Percentiles rank a stretch among this genome's conserved stretches.
These are phyloP conservation scores for Takifugu rubripes DNA, from an alignment of 2,797 vertebrate species.

Conservation along the genomic window DNA sequence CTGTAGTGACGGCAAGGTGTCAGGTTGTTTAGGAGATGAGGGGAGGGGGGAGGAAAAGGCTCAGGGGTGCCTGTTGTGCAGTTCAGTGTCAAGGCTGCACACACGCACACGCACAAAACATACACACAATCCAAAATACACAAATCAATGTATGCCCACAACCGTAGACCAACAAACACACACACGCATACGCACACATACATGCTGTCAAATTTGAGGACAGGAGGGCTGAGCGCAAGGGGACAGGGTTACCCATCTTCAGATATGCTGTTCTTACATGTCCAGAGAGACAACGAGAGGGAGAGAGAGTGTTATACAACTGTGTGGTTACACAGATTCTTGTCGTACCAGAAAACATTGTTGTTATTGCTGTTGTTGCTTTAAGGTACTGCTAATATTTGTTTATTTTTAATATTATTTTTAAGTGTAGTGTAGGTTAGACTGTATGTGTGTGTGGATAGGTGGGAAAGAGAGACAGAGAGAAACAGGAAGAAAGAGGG, in stretches of 20 bases:
- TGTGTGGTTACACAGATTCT: conserved; percentile 17
- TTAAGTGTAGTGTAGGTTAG: too few species aligned
- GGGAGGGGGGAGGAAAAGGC: conserved; percentile 32
- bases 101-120: conserved; percentile 35
- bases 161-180: conserved; percentile 32
- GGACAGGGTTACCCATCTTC: conserved; percentile 73
- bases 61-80: conserved; percentile 66
- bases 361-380: conserved; percentile 26
- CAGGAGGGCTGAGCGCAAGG: conserved; percentile 62
- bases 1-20: conserved; percentile 69
- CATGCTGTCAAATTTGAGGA: conserved; percentile 75
- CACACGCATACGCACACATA: conserved; percentile 34
- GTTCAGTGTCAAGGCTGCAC: conserved; percentile 74
- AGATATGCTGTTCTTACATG: conserved; percentile 71
- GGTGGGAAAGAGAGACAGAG: background rate
- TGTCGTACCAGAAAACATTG: conserved; percentile 29
- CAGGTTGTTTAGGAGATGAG: conserved; percentile 72
- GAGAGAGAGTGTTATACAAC: conserved; percentile 1
- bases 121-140: conserved; percentile 52
- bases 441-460: too few species aligned
- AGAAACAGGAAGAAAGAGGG: conserved; percentile 1
- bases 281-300: conserved; percentile 50
- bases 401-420: conserved; percentile 28
- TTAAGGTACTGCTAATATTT: conserved; percentile 25
- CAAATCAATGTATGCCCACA: conserved; percentile 31